A percentile compares a stretch with the other conserved stretches of the same genome.
phyloP scores from a whole-genome alignment of 2,888 invertebrate genomes.

The Hyposoter didymator region DNA sequence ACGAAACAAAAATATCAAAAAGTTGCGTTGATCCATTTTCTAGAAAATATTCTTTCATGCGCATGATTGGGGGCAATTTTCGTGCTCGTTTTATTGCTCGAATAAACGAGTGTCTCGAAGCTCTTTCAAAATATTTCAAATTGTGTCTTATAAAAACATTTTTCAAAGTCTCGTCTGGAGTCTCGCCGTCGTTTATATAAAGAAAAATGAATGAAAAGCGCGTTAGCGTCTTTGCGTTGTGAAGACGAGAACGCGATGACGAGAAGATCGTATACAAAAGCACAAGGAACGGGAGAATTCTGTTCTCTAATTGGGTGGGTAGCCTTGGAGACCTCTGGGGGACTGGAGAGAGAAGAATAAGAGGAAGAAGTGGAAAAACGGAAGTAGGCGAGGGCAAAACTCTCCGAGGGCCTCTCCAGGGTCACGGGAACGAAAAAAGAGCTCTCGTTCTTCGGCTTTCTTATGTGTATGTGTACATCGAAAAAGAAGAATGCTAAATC shows the following conservation, averaged over 20 bases:
- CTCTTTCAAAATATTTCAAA: background rate
- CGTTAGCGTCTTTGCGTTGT: constrained; percentile 17
- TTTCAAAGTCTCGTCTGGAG: background rate
- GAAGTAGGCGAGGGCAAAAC: constrained; percentile 56
- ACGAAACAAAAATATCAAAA: background rate
- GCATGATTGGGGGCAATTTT: background rate
- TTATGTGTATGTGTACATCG: constrained; percentile 27
- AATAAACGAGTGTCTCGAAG: background rate
- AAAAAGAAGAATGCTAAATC: constrained; percentile 66
- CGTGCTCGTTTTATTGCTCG: background rate
- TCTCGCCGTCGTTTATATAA: background rate
- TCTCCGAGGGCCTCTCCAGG: constrained; percentile 51
- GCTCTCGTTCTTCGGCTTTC: constrained; percentile 44
- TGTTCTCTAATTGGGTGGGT: constrained; percentile 69
- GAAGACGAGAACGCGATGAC: background rate
- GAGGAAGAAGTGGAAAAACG: constrained; percentile 42
- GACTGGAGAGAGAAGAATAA: constrained; percentile 38
- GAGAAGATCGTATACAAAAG: constrained; percentile 32
- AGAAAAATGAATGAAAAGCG: constrained; percentile 23
- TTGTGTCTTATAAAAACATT: background rate
- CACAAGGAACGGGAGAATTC: constrained; percentile 36
- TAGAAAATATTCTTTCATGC: no score
- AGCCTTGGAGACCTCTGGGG: constrained; percentile 59
- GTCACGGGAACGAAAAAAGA: constrained; percentile 56
- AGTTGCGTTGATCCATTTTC: background rate